Evolutionary conservation across 2,113 vertebrate species (phyloP), one percentile per base, ranked within the genome.

Genomic region (Alces alces): DNA sequence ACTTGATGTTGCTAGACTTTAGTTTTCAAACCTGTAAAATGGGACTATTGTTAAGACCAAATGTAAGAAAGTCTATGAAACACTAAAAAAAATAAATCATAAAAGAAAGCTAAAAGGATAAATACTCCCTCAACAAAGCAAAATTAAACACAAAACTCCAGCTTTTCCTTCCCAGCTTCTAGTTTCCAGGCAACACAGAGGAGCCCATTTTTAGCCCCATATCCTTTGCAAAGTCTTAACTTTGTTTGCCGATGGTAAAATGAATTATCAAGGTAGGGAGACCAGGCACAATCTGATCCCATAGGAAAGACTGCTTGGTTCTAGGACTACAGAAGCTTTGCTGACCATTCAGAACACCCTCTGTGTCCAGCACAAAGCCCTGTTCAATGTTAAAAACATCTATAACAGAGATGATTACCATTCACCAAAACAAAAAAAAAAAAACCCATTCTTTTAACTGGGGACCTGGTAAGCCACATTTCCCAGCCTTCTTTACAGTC

Each of bases 11-110:
- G 25, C 28, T 50, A 60, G 57, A n/a, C 15, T 78, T 97, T 64
- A 82, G 78, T 64, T 80, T 79, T 45, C 87, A 73, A 45, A 76
- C 43, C 50, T 93, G 25, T 91, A 58, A 91, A 95, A 96, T 52
- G 87, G 64, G 15, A 13, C 21, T 52, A 30, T 17, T 45, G 15
- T 55, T 54, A 94, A 80, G 57, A 54, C 21, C 6, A 66, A 50
- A 82, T 23, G 11, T 4, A n/a, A 50, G 36, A 33, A 92, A 89
- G 21, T 73, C 16, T 28, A 54, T n/a, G 27, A 79, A 86, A 52
- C 45, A 16, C 45, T 83, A 57, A 83, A 60, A 93, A 88, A 52
- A 19, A 36, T 47, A 52, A 52, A 23, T 12, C 6, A 66, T 89
- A n/a, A 83, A 88, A 95, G 43, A 79, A 64, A 90, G 14, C 9